Evolutionary conservation across 2,797 vertebrate genomes (phyloP).

Genomic region (Garrulus glandarius): DNA sequence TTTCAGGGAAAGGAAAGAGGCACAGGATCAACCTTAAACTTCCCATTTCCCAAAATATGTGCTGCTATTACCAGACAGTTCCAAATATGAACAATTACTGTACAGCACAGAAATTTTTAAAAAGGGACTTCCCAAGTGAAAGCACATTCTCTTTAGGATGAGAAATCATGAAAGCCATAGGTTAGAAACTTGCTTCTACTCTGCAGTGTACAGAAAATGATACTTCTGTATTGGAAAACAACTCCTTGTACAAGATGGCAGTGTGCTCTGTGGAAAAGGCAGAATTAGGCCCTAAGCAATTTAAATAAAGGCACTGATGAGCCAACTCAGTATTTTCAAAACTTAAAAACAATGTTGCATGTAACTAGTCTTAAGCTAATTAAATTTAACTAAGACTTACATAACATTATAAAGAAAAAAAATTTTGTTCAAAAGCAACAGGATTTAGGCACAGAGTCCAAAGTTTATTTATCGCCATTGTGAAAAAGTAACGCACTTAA

Average conservation of each 20-base stretch:
- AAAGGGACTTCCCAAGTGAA: neutral
- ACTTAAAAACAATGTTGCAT: neutral
- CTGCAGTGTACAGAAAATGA: accelerated
- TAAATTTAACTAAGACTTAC: neutral
- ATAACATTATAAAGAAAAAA: neutral
- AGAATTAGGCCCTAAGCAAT: neutral
- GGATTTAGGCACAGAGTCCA: neutral
- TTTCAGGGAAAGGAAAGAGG: neutral
- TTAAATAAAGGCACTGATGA: neutral
- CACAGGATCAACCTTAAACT: neutral
- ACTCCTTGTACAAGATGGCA: neutral
- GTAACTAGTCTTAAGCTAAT: neutral
- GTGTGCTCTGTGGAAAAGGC: accelerated
- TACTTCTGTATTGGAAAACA: neutral
- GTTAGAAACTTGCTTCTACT: neutral
- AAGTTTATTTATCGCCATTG: neutral
- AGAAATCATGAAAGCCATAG: neutral
- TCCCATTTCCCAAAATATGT: neutral
- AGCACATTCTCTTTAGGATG: neutral
- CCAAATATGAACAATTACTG: neutral
- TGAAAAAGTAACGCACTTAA: neutral
- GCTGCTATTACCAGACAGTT: neutral
- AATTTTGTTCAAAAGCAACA: neutral
- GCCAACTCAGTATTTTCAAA: neutral
- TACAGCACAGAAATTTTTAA: neutral